phyloP scores from a whole-genome alignment of 2,797 vertebrate genomes.

The Falco berigora region DNA sequence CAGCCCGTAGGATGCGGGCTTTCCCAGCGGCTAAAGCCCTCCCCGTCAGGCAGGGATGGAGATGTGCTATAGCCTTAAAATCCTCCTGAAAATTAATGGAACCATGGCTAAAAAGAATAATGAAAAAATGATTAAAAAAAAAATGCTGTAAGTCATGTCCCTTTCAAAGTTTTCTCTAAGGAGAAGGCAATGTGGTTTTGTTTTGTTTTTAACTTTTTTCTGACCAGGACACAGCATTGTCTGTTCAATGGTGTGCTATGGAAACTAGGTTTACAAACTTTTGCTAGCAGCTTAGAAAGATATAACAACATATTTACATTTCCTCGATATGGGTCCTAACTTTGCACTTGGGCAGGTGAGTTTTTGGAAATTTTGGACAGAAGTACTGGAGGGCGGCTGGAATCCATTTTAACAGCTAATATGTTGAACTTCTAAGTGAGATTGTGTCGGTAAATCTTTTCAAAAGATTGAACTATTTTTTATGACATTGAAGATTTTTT shows the following conservation, averaged over 20 bases:
- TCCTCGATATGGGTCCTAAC: background rate
- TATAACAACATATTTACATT: background rate
- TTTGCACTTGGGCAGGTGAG: background rate
- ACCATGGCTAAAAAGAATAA: background rate
- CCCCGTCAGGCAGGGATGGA: background rate
- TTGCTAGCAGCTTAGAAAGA: background rate
- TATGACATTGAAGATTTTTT: conserved; percentile 13
- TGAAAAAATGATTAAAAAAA: background rate
- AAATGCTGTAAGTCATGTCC: background rate
- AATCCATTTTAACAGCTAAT: background rate
- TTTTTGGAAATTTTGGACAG: background rate
- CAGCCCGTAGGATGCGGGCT: accelerated
- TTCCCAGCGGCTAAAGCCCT: background rate
- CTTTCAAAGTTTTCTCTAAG: background rate
- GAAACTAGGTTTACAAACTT: conserved; percentile 21
- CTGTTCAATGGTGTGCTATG: background rate
- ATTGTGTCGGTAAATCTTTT: background rate
- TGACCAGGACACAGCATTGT: background rate
- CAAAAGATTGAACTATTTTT: conserved; percentile 14
- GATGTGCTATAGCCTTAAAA: background rate
- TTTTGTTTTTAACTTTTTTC: background rate
- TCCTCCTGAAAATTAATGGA: background rate
- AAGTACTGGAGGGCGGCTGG: background rate
- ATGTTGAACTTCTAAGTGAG: background rate
- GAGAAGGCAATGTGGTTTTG: background rate